These are phyloP conservation scores for Ramphastos sulfuratus DNA, from an alignment of 2,113 vertebrate genomes.

Conservation along the genomic window DNA sequence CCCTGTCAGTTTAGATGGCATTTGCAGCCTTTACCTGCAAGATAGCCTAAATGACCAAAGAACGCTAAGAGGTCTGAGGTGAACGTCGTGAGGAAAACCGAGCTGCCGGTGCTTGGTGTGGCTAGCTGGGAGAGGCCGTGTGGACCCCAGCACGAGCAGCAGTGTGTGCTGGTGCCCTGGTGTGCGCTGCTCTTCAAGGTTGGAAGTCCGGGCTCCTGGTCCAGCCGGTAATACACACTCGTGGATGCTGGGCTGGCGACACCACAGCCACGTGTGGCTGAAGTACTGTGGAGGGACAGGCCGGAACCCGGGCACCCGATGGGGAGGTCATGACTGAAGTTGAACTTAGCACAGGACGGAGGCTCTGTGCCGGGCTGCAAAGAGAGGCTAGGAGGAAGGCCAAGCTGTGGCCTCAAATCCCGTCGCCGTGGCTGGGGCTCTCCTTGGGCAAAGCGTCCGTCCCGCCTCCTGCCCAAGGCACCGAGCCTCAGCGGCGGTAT, in stretches of 20 bases:
- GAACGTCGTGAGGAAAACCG: rapidly evolving
- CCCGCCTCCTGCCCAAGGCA: no score
- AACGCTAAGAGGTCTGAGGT: rapidly evolving
- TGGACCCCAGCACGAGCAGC: rapidly evolving
- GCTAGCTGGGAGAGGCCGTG: rapidly evolving
- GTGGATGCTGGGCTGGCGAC: not conserved
- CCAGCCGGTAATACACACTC: not conserved
- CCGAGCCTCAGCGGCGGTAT: no score
- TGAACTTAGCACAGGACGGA: not conserved
- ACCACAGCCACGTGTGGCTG: no score
- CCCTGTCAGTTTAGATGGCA: rapidly evolving
- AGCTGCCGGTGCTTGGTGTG: not conserved
- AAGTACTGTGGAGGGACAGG: not conserved
- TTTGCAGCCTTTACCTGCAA: not conserved
- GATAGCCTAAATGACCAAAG: rapidly evolving
- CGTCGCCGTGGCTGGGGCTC: no score
- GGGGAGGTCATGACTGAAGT: not conserved
- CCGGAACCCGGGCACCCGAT: rapidly evolving
- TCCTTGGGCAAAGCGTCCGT: not conserved
- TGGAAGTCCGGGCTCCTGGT: not conserved
- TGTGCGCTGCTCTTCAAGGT: rapidly evolving
- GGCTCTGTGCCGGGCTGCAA: rapidly evolving
- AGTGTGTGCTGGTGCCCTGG: rapidly evolving
- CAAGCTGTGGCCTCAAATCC: not conserved
- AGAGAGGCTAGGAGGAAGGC: not conserved